A percentile compares a stretch with the other conserved stretches of the same genome.
Conservation (phyloP, 92 coral and sea anemone genomes). For the Parazoanthus atlanticus region DNA sequence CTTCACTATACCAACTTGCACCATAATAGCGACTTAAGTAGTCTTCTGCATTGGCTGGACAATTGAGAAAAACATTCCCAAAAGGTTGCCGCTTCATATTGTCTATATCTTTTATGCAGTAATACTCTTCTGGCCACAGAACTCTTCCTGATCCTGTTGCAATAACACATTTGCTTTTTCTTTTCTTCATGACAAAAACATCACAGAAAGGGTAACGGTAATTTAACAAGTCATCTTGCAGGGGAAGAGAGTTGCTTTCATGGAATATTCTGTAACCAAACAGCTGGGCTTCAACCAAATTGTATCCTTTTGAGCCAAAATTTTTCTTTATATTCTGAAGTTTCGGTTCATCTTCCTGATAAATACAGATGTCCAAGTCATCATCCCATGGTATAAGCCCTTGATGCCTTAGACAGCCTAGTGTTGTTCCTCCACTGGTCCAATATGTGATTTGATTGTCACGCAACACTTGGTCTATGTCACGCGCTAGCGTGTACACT, state of each 20-base stretch:
- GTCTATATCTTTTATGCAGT: constrained; percentile 55
- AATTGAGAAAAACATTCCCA: constrained; percentile 71
- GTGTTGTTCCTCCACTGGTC: constrained; percentile 69
- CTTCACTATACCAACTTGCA: constrained; percentile 53
- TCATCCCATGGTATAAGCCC: constrained; percentile 85
- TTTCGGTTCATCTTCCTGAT: constrained; percentile 58
- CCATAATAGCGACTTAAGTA: constrained; percentile 68
- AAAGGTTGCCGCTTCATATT: constrained; percentile 56
- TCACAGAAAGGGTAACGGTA: constrained; percentile 78
- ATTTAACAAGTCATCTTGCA: constrained; percentile 31
- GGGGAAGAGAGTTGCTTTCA: constrained; percentile 50
- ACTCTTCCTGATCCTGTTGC: constrained; percentile 48
- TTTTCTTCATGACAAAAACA: constrained; percentile 68
- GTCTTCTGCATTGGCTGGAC: constrained; percentile 70
- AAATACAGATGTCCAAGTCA: constrained; percentile 69
- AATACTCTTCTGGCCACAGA: constrained; percentile 70
- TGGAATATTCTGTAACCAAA: constrained; percentile 72
- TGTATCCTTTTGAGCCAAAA: constrained; percentile 48
- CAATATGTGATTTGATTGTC: constrained; percentile 56
- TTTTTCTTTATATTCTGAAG: constrained; percentile 22
- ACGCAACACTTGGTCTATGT: constrained; percentile 50
- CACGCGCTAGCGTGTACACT: constrained; percentile 64
- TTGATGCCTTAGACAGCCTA: constrained; percentile 71
- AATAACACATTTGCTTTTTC: constrained; percentile 18
- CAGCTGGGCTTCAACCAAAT: constrained; percentile 47